Percentiles rank a stretch among this genome's conserved stretches.
phyloP scores from a whole-genome alignment of 1,140 invertebrate genomes.

The Zaprionus ghesquierei region DNA sequence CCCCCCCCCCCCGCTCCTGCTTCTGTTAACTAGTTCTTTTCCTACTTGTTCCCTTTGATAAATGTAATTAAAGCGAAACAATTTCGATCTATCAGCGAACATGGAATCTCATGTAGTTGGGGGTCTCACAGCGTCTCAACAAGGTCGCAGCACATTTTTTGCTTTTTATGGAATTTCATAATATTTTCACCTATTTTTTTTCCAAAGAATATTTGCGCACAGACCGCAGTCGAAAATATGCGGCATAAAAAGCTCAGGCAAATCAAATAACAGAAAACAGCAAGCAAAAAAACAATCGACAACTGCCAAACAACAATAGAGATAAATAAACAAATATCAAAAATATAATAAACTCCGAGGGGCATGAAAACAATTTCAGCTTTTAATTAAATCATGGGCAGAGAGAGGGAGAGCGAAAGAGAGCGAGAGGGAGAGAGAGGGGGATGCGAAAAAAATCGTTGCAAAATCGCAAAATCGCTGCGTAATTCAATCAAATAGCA shows the following conservation, averaged over 20 bases:
- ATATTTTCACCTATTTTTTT: constrained; percentile 18
- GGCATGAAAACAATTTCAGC: constrained; percentile 51
- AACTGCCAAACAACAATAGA: constrained; percentile 10
- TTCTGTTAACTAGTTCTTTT: too few species aligned
- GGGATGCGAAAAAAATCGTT: not conserved
- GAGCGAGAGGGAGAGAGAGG: not conserved
- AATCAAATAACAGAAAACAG: constrained; percentile 34
- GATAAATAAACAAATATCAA: constrained; percentile 23
- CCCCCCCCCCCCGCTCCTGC: not conserved
- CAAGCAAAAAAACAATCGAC: constrained; percentile 15
- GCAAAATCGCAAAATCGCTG: constrained; percentile 34
- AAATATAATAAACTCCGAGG: constrained; percentile 54
- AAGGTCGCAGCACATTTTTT: not conserved
- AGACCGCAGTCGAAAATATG: constrained; percentile 40
- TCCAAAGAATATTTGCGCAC: constrained; percentile 42
- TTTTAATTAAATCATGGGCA: constrained; percentile 73
- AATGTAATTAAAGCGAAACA: constrained; percentile 20
- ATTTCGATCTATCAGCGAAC: not conserved
- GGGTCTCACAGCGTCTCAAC: constrained; percentile 9
- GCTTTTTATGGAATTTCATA: not conserved
- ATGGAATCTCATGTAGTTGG: not conserved
- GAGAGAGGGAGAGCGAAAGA: not conserved
- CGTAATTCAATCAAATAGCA: constrained; percentile 63
- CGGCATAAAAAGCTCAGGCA: constrained; percentile 48
- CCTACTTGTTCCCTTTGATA: constrained; percentile 1